These are phyloP conservation scores for Xenentodon cancila DNA, from an alignment of 2,797 vertebrate species.

Conservation along the genomic window DNA sequence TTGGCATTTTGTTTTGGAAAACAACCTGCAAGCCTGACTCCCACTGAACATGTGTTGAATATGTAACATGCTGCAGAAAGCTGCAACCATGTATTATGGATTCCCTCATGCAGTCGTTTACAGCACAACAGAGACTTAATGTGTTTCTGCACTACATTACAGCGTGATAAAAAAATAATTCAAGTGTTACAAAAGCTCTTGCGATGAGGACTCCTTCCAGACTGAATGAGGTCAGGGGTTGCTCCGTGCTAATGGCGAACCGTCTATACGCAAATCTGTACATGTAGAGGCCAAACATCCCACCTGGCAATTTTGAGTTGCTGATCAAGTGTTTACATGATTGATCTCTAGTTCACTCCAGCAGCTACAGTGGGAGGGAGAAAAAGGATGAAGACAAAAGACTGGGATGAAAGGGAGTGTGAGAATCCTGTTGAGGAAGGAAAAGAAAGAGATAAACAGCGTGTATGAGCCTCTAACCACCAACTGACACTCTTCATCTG, in stretches of 20 bases:
- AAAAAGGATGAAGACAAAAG: conserved; percentile 37
- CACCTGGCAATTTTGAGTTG: conserved; percentile 36
- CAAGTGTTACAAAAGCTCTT: conserved; percentile 33
- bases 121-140: conserved; percentile 46
- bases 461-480: conserved; percentile 76
- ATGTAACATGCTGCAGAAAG: conserved; percentile 27
- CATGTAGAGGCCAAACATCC: conserved; percentile 12
- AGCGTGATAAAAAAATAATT: conserved; percentile 56
- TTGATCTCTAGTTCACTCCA: conserved; percentile 61
- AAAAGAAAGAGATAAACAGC: conserved; percentile 67
- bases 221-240: conserved; percentile 28
- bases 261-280: conserved; percentile 19
- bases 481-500: conserved; percentile 79
- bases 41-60: conserved; percentile 29
- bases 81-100: conserved; percentile 31
- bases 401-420: conserved; percentile 40
- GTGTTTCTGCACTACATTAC: conserved; percentile 33
- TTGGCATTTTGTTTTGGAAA: conserved; percentile 17
- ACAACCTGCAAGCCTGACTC: conserved; percentile 16
- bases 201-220: conserved; percentile 34
- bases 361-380: conserved; percentile 32
- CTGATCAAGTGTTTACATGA: conserved; percentile 61
- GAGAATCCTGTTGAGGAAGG: conserved; percentile 37
- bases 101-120: conserved; percentile 32
- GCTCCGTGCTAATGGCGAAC: conserved; percentile 30